phyloP scores from a whole-genome alignment of 2,113 vertebrate species.

The Macrotis lagotis region DNA sequence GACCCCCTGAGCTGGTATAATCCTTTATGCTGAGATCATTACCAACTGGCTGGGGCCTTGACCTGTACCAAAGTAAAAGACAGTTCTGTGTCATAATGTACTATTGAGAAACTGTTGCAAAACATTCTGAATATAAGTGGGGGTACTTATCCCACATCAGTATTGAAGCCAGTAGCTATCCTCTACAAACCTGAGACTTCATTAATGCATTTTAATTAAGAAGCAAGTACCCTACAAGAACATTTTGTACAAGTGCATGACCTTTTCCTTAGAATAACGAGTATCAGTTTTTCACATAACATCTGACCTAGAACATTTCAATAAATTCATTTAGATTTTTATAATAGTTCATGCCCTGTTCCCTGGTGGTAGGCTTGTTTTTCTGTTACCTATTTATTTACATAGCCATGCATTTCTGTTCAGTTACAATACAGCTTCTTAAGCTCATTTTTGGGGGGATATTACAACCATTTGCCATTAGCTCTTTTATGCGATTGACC shows the following conservation, averaged over 20 bases:
- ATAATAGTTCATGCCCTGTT: neutral
- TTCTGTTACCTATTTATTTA: neutral
- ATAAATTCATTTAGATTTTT: constrained; percentile 12
- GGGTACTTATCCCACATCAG: neutral
- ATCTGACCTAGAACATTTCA: neutral
- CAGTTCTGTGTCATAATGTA: neutral
- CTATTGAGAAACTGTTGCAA: neutral
- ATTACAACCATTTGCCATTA: neutral
- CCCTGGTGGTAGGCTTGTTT: neutral
- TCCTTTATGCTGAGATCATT: constrained; percentile 45
- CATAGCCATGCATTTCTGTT: neutral
- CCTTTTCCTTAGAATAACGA: neutral
- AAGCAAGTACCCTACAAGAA: neutral
- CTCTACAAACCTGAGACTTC: constrained; percentile 1
- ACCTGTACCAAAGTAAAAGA: neutral
- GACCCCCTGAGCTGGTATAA: constrained; percentile 57
- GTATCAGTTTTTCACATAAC: neutral
- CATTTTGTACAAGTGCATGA: constrained; percentile 19
- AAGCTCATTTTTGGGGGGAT: neutral
- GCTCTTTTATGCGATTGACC: constrained; percentile 37
- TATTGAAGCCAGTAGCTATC: neutral
- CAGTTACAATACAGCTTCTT: neutral
- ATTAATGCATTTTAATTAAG: constrained; percentile 8
- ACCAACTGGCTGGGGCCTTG: constrained; percentile 1
- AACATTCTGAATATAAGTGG: constrained; percentile 19